These are phyloP conservation scores for Carduelis carduelis DNA, from an alignment of 2,797 vertebrate species.

Conservation along the genomic window DNA sequence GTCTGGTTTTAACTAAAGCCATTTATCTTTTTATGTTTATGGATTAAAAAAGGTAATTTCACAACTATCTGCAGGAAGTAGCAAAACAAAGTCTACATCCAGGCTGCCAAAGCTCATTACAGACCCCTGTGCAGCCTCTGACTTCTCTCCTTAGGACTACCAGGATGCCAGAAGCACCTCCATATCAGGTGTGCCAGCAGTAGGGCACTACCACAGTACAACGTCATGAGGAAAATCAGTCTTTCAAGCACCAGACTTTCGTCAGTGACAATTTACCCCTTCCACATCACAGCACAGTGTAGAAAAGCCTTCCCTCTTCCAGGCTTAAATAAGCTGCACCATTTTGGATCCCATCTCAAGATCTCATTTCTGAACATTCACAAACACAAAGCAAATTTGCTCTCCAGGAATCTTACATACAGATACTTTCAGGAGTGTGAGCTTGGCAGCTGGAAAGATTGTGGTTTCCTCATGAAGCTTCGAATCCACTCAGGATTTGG, in stretches of 20 bases:
- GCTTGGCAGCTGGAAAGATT: not conserved
- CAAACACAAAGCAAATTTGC: not conserved
- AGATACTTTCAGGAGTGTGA: not conserved
- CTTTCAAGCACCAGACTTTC: not conserved
- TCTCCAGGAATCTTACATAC: not conserved
- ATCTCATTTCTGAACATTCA: not conserved
- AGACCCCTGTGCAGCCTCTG: not conserved
- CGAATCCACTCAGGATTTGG: not conserved
- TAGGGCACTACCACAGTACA: not conserved
- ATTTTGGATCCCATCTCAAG: not conserved
- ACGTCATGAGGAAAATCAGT: not conserved
- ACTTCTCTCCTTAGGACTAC: not conserved
- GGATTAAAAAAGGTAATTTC: not conserved
- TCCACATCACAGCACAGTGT: not conserved
- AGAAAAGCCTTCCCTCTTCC: not conserved
- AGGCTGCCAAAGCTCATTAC: not conserved
- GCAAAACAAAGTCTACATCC: not conserved
- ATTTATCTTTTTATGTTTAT: not conserved
- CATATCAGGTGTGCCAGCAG: not conserved
- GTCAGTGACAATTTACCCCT: not conserved
- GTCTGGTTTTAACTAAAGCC: not conserved
- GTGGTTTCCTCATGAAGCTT: not conserved
- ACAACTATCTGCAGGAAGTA: not conserved
- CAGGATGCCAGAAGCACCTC: not conserved
- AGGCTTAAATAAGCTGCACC: not conserved